Percentiles rank a stretch among this genome's conserved stretches.
phyloP scores from a whole-genome alignment of 2,113 vertebrate species.

The Acrocephalus arundinaceus region DNA sequence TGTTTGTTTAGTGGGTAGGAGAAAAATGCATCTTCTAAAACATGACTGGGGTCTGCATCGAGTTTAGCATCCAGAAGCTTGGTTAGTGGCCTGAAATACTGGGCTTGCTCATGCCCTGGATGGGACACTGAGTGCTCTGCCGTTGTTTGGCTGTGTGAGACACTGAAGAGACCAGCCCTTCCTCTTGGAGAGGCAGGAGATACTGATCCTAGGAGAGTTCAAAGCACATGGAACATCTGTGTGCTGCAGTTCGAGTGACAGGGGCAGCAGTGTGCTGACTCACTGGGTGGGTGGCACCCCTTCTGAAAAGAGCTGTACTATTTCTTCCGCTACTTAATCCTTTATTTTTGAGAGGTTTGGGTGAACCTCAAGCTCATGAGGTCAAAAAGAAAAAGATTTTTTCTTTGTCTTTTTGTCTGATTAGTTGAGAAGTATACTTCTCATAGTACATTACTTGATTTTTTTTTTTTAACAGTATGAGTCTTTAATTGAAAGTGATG shows the following conservation, averaged over 20 bases:
- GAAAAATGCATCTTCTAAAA: not conserved
- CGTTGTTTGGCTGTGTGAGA: not conserved
- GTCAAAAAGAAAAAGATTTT: not conserved
- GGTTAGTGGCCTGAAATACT: not conserved
- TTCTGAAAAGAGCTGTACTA: not conserved
- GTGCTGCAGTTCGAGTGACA: not conserved
- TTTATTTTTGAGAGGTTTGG: not conserved
- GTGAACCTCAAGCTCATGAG: not conserved
- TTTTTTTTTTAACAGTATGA: not conserved
- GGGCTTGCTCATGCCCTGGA: not conserved
- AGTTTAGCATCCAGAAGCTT: not conserved
- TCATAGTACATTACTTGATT: not conserved
- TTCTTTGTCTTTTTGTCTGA: not conserved
- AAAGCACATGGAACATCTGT: not conserved
- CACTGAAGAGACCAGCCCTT: not conserved
- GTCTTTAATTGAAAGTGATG: not conserved
- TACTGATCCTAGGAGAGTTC: not conserved
- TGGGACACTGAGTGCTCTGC: not conserved
- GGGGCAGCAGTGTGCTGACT: not conserved
- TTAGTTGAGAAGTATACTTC: not conserved
- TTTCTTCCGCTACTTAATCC: not conserved
- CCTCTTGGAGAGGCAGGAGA: not conserved
- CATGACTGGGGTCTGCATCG: not conserved
- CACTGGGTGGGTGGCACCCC: not conserved
- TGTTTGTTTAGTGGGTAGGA: not conserved